Conservation (phyloP, 2,113 vertebrate species). For the Zosterops japonicus region DNA sequence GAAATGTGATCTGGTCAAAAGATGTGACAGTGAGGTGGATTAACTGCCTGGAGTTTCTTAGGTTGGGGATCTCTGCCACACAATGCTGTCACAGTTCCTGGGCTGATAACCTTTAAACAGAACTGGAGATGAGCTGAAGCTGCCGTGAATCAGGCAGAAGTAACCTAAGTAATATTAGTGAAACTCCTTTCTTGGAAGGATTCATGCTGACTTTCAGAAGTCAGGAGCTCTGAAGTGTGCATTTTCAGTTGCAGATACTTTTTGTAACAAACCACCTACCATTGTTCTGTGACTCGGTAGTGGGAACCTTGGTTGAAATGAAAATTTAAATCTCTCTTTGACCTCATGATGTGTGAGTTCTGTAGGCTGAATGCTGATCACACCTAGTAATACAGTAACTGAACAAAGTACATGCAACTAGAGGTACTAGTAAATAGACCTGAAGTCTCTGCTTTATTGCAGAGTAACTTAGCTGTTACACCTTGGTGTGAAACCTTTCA, state of each 20-base stretch:
- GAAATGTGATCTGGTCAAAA: conserved; percentile 5
- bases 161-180: background rate
- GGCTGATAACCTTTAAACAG: background rate
- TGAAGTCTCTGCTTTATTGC: conserved; percentile 70
- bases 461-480: conserved; percentile 39
- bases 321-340: conserved; percentile 39
- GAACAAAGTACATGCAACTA: conserved; percentile 50
- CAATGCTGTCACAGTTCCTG: conserved; percentile 3
- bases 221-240: background rate
- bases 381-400: conserved; percentile 37
- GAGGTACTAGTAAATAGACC: background rate
- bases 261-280: conserved; percentile 37
- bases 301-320: conserved; percentile 34
- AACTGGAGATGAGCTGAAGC: background rate
- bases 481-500: conserved; percentile 45
- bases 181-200: conserved; percentile 4
- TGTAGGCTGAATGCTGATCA: conserved; percentile 45
- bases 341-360: conserved; percentile 18
- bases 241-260: conserved; percentile 22
- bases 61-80: conserved; percentile 30
- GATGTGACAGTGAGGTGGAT: background rate
- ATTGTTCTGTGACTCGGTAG: background rate
- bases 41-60: conserved; percentile 45
- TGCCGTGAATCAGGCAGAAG: background rate
- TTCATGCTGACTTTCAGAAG: conserved; percentile 25